Evolutionary conservation across 1,140 invertebrate species (phyloP), one percentile per base, ranked within the genome.

Genomic region (Babylonia areolata): DNA sequence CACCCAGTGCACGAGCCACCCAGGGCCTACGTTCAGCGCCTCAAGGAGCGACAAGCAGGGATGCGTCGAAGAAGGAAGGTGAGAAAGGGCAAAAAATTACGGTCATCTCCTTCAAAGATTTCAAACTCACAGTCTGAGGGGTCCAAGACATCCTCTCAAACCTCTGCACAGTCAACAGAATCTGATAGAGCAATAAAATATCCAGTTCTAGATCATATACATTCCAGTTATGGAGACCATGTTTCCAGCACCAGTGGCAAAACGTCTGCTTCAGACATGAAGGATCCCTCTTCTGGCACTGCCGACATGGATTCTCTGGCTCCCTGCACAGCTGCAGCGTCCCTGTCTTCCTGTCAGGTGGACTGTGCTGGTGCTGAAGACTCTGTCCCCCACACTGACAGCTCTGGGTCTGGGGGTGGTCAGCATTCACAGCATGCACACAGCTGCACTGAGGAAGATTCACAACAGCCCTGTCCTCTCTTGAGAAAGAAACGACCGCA

Each of bases 1-100:
- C 91, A 90, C 77, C 87, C 90, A 35, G 84, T 85, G 40, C 85
- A 83, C n/a, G 85, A 86, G 20, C 88, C 90, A 20, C 89, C 92
- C 31, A 31, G 51, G 37, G 89, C 89, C 54, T 92, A 92, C 81
- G 23, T 91, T 31, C 81, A 85, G 39, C 88, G 90, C 31, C 81
- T 92, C 31, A 89, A 90, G 58, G 73, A 88, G 39, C 88, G 89
- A 15, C 79, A 91, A 54, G 71, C 88, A 12, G 89, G 51, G 31
- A 15, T 90, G 54, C 86, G 81, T 40, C 75, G 84, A 11, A 87
- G 82, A 20, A 90, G 82, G 84, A 91, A 91, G 90, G 91, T 92
- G 88, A 91, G 89, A 81, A 84, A 33, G 46, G 39, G 64, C n/a
- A 46, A 35, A 33, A 84, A 73, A 33, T 0, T 33, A 20, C 58